phyloP scores from a whole-genome alignment of 2,888 invertebrate species.

The Punctoribates punctum region DNA sequence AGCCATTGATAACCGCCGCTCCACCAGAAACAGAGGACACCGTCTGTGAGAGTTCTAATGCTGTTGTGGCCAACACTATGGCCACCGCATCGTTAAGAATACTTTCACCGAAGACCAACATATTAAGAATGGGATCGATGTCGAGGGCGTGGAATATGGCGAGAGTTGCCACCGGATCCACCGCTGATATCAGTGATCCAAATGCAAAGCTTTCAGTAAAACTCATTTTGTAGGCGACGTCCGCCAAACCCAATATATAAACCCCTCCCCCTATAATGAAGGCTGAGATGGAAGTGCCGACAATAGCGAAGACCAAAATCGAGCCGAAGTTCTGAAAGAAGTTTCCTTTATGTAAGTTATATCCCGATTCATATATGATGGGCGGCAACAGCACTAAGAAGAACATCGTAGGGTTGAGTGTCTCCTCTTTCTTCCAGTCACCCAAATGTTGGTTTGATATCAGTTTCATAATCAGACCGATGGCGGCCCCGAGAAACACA shows the following conservation, averaged over 20 bases:
- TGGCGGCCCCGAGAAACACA: slow-evolving; percentile 86
- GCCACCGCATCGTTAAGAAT: slow-evolving; percentile 97
- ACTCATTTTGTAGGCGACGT: slow-evolving; percentile 76
- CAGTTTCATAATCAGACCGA: slow-evolving; percentile 83
- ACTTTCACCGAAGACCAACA: slow-evolving; percentile 97
- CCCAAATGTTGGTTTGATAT: slow-evolving; percentile 83
- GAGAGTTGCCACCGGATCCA: slow-evolving; percentile 97
- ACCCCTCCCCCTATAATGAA: slow-evolving; percentile 94
- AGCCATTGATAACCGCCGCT: slow-evolving; percentile 78
- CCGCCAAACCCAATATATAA: slow-evolving; percentile 74
- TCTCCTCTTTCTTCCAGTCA: slow-evolving; percentile 93
- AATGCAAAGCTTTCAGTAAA: slow-evolving; percentile 98
- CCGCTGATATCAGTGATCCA: slow-evolving; percentile 91
- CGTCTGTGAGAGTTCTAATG: slow-evolving; percentile 51
- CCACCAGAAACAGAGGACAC: slow-evolving; percentile 63
- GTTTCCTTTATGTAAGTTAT: slow-evolving; percentile 87
- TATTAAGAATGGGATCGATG: slow-evolving; percentile 94
- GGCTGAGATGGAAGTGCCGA: slow-evolving; percentile 95
- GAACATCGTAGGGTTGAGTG: slow-evolving; percentile 96
- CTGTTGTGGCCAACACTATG: slow-evolving; percentile 83
- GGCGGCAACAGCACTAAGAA: slow-evolving; percentile 94
- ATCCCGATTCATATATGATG: slow-evolving; percentile 98
- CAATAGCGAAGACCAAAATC: slow-evolving; percentile 92
- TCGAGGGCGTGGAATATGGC: slow-evolving; percentile 97
- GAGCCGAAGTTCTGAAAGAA: slow-evolving; percentile 94